Evolutionary conservation across 2,797 vertebrate species (phyloP).

Genomic region (Sphenodon punctatus): DNA sequence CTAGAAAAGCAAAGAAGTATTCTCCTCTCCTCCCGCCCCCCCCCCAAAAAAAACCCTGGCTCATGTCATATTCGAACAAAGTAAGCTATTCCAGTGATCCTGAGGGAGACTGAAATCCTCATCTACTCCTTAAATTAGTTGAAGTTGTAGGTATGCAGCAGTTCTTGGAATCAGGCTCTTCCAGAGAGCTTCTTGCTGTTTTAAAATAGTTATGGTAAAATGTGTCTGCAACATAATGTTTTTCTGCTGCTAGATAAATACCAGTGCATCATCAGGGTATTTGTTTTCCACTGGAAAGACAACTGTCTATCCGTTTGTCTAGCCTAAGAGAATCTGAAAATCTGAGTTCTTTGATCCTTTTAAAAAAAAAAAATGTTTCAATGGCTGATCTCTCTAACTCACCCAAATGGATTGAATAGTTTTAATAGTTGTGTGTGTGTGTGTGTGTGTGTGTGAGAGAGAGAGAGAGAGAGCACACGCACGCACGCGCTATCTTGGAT

Average conservation of each 20-base stretch:
- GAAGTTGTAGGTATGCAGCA: neutral
- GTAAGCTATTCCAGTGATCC: neutral
- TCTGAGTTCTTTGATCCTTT: too few species aligned
- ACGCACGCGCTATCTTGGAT: too few species aligned
- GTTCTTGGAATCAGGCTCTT: neutral
- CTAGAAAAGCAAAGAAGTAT: neutral
- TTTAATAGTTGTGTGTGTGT: too few species aligned
- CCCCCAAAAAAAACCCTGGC: too few species aligned
- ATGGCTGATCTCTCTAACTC: too few species aligned
- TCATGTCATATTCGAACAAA: neutral
- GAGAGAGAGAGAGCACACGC: too few species aligned
- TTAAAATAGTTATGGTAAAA: neutral
- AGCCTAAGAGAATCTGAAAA: too few species aligned
- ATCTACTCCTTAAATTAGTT: rapidly evolving
- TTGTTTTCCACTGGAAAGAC: neutral
- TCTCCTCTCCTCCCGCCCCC: neutral
- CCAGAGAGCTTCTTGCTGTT: neutral
- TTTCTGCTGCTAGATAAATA: neutral
- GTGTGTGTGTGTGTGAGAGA: too few species aligned
- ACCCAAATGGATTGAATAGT: constrained; percentile 9
- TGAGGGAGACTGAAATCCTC: neutral
- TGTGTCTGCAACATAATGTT: neutral
- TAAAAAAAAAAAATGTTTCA: too few species aligned
- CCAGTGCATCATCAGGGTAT: neutral
- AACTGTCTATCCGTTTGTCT: neutral